Evolutionary conservation across 2,888 invertebrate genomes (phyloP), one percentile per base, ranked within the genome.

Genomic region (Theretra japonica): DNA sequence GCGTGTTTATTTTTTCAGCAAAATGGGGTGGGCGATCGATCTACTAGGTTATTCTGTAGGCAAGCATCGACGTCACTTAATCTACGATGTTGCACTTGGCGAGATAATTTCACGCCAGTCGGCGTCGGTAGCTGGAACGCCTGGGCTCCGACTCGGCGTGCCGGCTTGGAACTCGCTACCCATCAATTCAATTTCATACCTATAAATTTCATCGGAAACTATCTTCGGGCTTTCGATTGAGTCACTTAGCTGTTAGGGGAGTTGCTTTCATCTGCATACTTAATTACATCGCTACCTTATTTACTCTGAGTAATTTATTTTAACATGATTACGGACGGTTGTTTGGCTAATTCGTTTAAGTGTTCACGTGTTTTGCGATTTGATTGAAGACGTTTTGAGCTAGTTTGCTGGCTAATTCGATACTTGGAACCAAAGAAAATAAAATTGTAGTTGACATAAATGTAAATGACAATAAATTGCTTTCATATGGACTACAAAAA

Each of bases 111-210:
- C 87, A 89, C 88, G 90, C 86, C 85, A 80, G 75, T 76, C 77
- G 77, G 73, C 83, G 80, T 71, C 75, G 76, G 56, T 30, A n/a
- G 50, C 23, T 57, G 50, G 48, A 41, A 41, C 11, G 21, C 17
- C 17, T 41, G 48, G 41, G 41, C 65, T 23, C n/a, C 60, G 60
- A n/a, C 59, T 70, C 70, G 72, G 71, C 72, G 71, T 28, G 81
- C 80, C 73, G 78, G 78, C 79, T 79, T 79, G 56, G 62, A 41
- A 65, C 41, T 65, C 65, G 65, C 41, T 65, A 71, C 23, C 83
- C 80, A 85, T 86, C 88, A 88, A 90, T 90, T 89, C 88, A 88
- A 90, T 90, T 90, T 89, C 85, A 88, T 86, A 87, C 84, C 86
- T 85, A 84, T 86, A 87, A 82, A 85, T 85, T 82, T 79, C 79